Evolutionary conservation across 2,797 vertebrate genomes (phyloP).

Genomic region (Betta splendens): DNA sequence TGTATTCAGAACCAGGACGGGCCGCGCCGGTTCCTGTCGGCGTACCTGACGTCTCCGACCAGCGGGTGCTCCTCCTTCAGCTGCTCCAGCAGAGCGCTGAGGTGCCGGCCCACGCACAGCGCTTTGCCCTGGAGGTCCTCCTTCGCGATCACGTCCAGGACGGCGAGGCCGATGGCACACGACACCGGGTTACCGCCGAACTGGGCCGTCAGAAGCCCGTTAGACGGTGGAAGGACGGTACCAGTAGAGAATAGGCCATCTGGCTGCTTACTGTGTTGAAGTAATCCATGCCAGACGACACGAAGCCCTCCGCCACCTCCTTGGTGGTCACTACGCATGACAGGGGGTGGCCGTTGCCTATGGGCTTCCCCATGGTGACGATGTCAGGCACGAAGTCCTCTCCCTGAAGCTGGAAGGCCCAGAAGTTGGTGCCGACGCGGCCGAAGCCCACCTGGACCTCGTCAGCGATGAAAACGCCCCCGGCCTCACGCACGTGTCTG

Average conservation of each 20-base stretch:
- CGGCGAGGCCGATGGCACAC: conserved; percentile 93
- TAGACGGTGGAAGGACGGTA: conserved; percentile 34
- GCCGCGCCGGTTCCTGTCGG: neutral
- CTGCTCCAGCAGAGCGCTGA: conserved; percentile 82
- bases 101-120: conserved; percentile 85
- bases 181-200: conserved; percentile 98
- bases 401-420: conserved; percentile 94
- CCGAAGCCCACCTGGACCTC: conserved; percentile 99
- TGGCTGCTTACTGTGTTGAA: conserved; percentile 91
- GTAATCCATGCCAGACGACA: conserved; percentile 91
- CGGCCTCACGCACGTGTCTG: conserved; percentile 86
- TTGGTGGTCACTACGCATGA: conserved; percentile 95
- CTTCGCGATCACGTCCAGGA: conserved; percentile 90
- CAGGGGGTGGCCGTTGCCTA: conserved; percentile 96
- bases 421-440: conserved; percentile 92
- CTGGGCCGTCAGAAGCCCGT: conserved; percentile 70
- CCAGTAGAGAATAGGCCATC: neutral
- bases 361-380: conserved; percentile 98
- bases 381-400: conserved; percentile 95
- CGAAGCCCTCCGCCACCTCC: conserved; percentile 91
- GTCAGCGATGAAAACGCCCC: conserved; percentile 93
- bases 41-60: conserved; percentile 92
- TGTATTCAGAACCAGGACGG: no score
- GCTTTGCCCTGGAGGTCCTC: conserved; percentile 94
- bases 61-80: conserved; percentile 89